These are phyloP conservation scores for Ferrisia virgata DNA, from an alignment of 2,888 invertebrate genomes.

Conservation along the genomic window DNA sequence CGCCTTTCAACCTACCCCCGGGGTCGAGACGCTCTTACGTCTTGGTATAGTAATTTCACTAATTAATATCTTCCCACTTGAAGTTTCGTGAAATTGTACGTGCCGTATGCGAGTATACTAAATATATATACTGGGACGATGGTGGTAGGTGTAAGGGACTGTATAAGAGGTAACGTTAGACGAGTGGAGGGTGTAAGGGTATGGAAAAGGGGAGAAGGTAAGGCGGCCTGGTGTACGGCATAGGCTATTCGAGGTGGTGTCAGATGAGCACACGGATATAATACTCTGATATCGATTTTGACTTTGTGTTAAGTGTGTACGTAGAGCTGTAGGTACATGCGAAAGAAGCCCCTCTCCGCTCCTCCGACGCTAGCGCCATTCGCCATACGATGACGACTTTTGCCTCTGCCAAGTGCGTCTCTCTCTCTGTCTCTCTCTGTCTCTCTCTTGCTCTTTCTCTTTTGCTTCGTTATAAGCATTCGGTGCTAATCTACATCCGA, in stretches of 20 bases:
- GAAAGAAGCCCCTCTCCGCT: not conserved
- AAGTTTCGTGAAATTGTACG: constrained; percentile 7
- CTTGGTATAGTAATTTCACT: constrained; percentile 32
- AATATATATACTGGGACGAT: too few species aligned
- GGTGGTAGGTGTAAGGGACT: too few species aligned
- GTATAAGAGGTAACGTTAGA: too few species aligned
- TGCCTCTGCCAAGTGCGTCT: not conserved
- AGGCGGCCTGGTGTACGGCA: not conserved
- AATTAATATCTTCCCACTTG: constrained; percentile 35
- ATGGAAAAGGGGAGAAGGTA: not conserved
- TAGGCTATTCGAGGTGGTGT: constrained; percentile 20
- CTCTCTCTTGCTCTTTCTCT: too few species aligned
- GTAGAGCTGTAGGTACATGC: too few species aligned
- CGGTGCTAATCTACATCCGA: not conserved
- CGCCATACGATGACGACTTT: constrained; percentile 2
- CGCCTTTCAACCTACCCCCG: too few species aligned
- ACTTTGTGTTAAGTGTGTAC: constrained; percentile 1
- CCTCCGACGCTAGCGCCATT: not conserved
- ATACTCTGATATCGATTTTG: constrained; percentile 23
- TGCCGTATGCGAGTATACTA: not conserved
- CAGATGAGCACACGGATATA: constrained; percentile 24
- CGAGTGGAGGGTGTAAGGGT: not conserved
- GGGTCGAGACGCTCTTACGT: constrained; percentile 5
- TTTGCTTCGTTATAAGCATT: too few species aligned
- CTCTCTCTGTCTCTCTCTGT: not conserved